Conservation (phyloP, 2,113 vertebrate species). For the Rhinoptilus africanus region DNA sequence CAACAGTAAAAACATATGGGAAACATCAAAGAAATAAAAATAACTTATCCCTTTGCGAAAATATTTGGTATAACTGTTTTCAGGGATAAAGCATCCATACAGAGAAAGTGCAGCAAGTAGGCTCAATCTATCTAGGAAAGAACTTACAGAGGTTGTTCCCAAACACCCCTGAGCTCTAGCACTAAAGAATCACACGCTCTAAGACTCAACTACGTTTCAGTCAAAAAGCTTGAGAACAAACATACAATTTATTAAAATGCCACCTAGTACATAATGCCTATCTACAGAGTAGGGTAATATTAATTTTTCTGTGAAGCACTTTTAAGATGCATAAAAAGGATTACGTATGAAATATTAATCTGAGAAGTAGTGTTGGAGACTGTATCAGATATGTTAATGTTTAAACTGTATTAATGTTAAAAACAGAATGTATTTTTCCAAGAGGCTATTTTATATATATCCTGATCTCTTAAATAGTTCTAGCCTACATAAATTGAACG, state of each 20-base stretch:
- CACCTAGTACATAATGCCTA: background rate
- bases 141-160: background rate
- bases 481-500: background rate
- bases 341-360: background rate
- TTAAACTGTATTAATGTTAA: background rate
- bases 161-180: background rate
- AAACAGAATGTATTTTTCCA: background rate
- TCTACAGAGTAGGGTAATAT: background rate
- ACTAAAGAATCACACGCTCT: background rate
- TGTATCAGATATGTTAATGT: background rate
- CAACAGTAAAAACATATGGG: no score
- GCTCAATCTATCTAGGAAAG: background rate
- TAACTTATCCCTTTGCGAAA: background rate
- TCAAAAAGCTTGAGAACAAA: background rate
- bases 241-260: background rate
- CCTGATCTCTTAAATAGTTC: background rate
- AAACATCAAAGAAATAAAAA: background rate
- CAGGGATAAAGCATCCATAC: background rate
- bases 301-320: background rate
- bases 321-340: background rate
- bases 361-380: background rate
- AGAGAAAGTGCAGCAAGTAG: background rate
- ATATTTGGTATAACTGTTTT: background rate
- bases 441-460: background rate
- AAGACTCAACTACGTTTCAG: background rate